Percentiles rank a stretch among this genome's conserved stretches.
These are phyloP conservation scores for Ctenoplectra terminalis DNA, from an alignment of 1,140 invertebrate genomes.

Conservation along the genomic window DNA sequence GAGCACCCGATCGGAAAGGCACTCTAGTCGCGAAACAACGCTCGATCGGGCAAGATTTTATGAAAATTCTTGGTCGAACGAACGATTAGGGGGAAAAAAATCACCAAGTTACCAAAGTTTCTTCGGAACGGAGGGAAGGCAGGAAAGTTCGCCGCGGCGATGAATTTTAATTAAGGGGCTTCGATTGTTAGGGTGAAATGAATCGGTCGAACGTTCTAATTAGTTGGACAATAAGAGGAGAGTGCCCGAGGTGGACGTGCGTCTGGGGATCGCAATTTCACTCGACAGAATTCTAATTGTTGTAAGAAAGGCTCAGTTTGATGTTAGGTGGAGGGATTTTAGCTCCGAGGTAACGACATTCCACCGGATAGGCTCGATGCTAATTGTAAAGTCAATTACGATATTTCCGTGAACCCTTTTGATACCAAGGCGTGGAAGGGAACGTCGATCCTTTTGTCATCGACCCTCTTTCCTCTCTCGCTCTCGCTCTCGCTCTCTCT, in stretches of 20 bases:
- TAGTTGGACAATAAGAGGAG: slow-evolving; percentile 61
- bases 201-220: slow-evolving; percentile 69
- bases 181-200: slow-evolving; percentile 64
- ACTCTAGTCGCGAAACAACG: slow-evolving; percentile 10
- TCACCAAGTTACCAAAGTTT: slow-evolving; percentile 50
- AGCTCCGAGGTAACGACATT: slow-evolving; percentile 33
- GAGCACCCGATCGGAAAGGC: background rate
- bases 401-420: slow-evolving; percentile 66
- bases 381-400: slow-evolving; percentile 76
- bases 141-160: slow-evolving; percentile 34
- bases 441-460: slow-evolving; percentile 62
- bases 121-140: background rate
- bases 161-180: slow-evolving; percentile 71
- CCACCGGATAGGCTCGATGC: slow-evolving; percentile 50
- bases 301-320: slow-evolving; percentile 49
- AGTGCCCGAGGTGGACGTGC: background rate
- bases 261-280: slow-evolving; percentile 3
- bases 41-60: background rate
- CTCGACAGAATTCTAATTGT: slow-evolving; percentile 60
- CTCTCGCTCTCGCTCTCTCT: background rate
- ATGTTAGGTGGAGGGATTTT: slow-evolving; percentile 46
- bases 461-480: slow-evolving; percentile 15
- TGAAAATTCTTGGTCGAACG: slow-evolving; percentile 41
- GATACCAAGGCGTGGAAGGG: slow-evolving; percentile 56
- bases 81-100: slow-evolving; percentile 11